Evolutionary conservation across 2,797 vertebrate species (phyloP), one percentile per base, ranked within the genome.

Genomic region (Petrocephalus schoutedeni): DNA sequence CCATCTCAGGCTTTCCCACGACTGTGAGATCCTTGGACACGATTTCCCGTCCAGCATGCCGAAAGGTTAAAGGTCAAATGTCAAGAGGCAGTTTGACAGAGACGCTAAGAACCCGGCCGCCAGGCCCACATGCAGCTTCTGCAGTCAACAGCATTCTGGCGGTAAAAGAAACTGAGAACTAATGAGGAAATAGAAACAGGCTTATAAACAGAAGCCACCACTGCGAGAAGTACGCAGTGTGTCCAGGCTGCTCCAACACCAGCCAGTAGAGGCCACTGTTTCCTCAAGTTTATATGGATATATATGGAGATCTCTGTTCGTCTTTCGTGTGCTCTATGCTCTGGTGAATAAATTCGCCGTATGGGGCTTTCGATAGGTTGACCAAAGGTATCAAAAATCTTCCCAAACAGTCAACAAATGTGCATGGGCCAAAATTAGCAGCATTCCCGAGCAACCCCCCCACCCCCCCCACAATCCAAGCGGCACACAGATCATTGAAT

Each of bases 21-120:
- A 58, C 7, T 19, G 32, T 16, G 84, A 85, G 54, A 19, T 49
- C 51, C 9, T 3, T 19, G 12, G 54, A 16, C 12, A 58, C n/a
- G 58, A 28, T 85, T 36, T 85, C 53, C 83, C 51, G 36, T 57
- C 23, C 12, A 14, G 49, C 84, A 58, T 53, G 84, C 54, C 84
- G 58, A 58, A 58, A 32, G 84, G 54, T 36, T 32, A 85, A 57
- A 85, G 84, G 84, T 85, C 84, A 85, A 57, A 85, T 85, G 84
- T 85, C 84, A 85, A 85, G 84, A 57, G 84, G 84, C 84, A 85
- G 84, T 85, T 85, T 85, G 84, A 85, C 84, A 85, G 58, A 85
- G 84, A 85, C 54, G 7, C 53, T 85, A 21, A 57, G 84, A 16
- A 58, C 54, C 28, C 84, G 14, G 23, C 84, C 32, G 23, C 84